Percentiles rank a stretch among this genome's conserved stretches.
Conservation (phyloP, 1,140 invertebrate genomes). For the Ips nitidus region DNA sequence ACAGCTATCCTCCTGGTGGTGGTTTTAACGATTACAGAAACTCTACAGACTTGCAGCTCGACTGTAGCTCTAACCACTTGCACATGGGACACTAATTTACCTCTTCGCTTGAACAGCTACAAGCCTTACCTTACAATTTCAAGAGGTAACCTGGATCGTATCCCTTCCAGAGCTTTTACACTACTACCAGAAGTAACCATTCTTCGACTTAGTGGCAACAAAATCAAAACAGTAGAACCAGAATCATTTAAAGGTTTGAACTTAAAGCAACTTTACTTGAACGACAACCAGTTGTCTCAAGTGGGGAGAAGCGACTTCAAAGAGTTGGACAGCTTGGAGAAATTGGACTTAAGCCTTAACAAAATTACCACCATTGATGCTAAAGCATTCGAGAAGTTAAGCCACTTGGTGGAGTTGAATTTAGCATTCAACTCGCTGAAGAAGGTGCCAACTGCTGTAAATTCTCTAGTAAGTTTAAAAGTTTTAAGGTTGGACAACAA, state of each 20-base stretch:
- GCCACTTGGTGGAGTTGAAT: slow-evolving; percentile 18
- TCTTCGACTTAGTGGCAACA: slow-evolving; percentile 28
- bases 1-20: no score
- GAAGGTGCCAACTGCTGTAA: slow-evolving; percentile 24
- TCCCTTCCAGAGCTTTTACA: slow-evolving; percentile 24
- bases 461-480: slow-evolving; percentile 23
- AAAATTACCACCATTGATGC: slow-evolving; percentile 29
- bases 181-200: slow-evolving; percentile 21
- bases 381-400: slow-evolving; percentile 26
- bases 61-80: slow-evolving; percentile 31
- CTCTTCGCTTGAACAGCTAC: slow-evolving; percentile 26
- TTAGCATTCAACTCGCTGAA: slow-evolving; percentile 28
- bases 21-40: background rate
- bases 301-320: slow-evolving; percentile 25
- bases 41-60: slow-evolving; percentile 20
- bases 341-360: slow-evolving; percentile 36
- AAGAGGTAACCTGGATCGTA: slow-evolving; percentile 12
- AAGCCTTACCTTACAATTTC: slow-evolving; percentile 22
- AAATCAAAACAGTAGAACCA: slow-evolving; percentile 31
- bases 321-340: slow-evolving; percentile 24
- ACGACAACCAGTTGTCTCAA: slow-evolving; percentile 31
- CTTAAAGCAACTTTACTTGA: slow-evolving; percentile 33
- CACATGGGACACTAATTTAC: slow-evolving; percentile 13
- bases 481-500: slow-evolving; percentile 33
- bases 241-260: slow-evolving; percentile 25